Conservation (phyloP, 2,113 vertebrate species). For the Cinclus mexicanus region DNA sequence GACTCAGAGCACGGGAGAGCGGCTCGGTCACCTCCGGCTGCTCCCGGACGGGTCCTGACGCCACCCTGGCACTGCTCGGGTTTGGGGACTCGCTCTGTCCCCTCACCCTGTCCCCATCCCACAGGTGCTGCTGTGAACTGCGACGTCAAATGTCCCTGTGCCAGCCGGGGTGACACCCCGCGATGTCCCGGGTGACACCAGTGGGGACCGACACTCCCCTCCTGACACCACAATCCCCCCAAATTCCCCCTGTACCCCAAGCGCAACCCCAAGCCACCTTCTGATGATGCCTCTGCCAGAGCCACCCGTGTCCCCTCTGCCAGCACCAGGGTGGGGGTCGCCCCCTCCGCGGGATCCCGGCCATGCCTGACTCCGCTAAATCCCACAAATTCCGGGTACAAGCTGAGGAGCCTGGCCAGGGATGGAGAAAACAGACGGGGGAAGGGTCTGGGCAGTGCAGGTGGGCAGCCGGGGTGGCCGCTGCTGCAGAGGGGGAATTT, state of each 20-base stretch:
- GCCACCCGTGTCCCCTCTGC: rapidly evolving
- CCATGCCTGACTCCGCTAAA: rapidly evolving
- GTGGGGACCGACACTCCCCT: rapidly evolving
- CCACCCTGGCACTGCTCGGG: rapidly evolving
- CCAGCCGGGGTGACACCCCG: rapidly evolving
- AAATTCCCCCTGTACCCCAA: rapidly evolving
- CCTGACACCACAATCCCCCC: rapidly evolving
- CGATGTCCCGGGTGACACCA: rapidly evolving
- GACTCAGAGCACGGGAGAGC: constrained; percentile 12
- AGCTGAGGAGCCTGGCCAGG: rapidly evolving
- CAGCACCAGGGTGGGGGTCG: rapidly evolving
- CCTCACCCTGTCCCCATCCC: background rate
- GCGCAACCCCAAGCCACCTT: background rate
- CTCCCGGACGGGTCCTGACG: background rate
- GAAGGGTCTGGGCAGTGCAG: background rate
- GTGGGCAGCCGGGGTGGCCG: background rate
- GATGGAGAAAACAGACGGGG: rapidly evolving
- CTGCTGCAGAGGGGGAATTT: background rate
- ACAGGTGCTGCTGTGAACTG: rapidly evolving
- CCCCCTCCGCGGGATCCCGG: rapidly evolving
- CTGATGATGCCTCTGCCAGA: rapidly evolving
- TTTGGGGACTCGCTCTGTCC: background rate
- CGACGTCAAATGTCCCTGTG: rapidly evolving
- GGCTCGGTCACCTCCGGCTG: background rate
- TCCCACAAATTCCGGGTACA: rapidly evolving